Percentiles rank a stretch among this genome's conserved stretches.
phyloP scores from a whole-genome alignment of 2,113 vertebrate species.

The Bujurquina vittata region DNA sequence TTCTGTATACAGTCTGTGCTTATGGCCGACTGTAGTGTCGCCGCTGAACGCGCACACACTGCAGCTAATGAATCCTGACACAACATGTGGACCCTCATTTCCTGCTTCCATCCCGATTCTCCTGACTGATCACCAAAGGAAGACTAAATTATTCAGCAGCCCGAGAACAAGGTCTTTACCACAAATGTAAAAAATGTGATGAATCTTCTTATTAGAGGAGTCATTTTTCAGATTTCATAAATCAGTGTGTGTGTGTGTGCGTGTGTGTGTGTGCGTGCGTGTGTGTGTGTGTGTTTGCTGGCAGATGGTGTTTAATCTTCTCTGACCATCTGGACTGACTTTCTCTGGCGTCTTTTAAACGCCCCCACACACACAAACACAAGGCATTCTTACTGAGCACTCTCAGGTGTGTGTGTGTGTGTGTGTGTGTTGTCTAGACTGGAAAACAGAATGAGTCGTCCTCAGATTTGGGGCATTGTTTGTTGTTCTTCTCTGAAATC shows the following conservation, averaged over 20 bases:
- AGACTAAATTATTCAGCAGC: constrained; percentile 34
- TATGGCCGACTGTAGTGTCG: not conserved
- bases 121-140: not conserved
- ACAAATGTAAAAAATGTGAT: constrained; percentile 4
- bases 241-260: constrained; percentile 26
- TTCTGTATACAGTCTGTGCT: not conserved
- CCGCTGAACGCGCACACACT: not conserved
- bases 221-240: constrained; percentile 41
- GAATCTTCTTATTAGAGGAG: constrained; percentile 19
- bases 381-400: constrained; percentile 21
- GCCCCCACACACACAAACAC: constrained; percentile 51
- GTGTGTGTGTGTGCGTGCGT: not conserved
- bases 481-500: too few species aligned
- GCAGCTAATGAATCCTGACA: not conserved
- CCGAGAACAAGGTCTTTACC: not conserved
- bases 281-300: constrained; percentile 39
- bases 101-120: not conserved
- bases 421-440: not conserved
- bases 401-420: constrained; percentile 48
- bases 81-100: constrained; percentile 13
- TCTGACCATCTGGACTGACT: constrained; percentile 77
- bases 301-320: constrained; percentile 82
- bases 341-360: constrained; percentile 71
- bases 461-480: too few species aligned
- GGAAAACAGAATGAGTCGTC: too few species aligned